Evolutionary conservation across 2,888 invertebrate species (phyloP), one percentile per base, ranked within the genome.

Genomic region (Lysandra bellargus): DNA sequence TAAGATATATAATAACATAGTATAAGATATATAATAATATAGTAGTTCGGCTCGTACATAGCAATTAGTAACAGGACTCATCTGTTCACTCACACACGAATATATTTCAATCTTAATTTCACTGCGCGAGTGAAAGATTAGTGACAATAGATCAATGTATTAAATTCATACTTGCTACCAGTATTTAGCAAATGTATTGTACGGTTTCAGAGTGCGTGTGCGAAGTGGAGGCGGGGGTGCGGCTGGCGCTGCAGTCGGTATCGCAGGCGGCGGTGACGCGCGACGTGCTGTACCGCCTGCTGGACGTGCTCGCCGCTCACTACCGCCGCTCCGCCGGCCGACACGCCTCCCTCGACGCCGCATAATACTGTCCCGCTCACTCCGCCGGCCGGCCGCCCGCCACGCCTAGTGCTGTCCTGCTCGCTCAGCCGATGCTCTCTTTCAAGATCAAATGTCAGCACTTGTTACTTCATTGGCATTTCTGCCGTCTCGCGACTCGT

Each of bases 291-390:
- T 89, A 87, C 82, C 86, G 91, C 1, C 80, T 86, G 4, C 79
- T 94, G 61, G 94, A 95, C 82, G 77, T 90, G 0, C 77, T 90
- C 17, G 87, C 88, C 0, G 83, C 87, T 61, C 92, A 92, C 80
- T 92, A 91, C 83, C 88, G 88, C 80, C 87, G 84, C 76, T 87
- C 93, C 0, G 93, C 92, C 14, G 86, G 84, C 0, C 80, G 88
- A 75, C 87, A 89, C 81, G 87, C 88, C 0, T 90, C 91, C 0
- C 91, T 92, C 81, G 92, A 92, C 82, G 82, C 81, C 69, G 89
- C 88, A 80, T 92, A 82, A 83, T 6, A 14, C 12, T 23, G 33
- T 64, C 30, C 64, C 64, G 64, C 64, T 61, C 61, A 23, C 23
- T n/a, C 61, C 61, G 49, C 49, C 23, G 23, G 23, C 23, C 23